Percentiles rank a stretch among this genome's conserved stretches.
Evolutionary conservation across 2,113 vertebrate genomes (phyloP).

Genomic region (Grammomys dolichurus): DNA sequence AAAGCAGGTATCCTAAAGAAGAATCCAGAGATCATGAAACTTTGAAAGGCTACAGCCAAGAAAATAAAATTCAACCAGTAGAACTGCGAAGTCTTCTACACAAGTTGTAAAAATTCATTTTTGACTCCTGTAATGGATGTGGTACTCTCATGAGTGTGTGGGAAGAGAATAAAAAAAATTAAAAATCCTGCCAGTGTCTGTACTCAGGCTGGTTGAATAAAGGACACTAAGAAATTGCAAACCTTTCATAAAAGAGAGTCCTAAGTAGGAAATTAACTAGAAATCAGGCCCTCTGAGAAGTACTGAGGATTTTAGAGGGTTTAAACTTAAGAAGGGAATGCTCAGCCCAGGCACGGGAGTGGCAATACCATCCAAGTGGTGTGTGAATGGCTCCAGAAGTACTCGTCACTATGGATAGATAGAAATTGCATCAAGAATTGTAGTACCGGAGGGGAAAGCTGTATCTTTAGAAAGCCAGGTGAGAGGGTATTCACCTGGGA

Average conservation of each 20-base stretch:
- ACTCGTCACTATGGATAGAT: background rate
- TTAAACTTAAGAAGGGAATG: background rate
- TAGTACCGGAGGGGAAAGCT: background rate
- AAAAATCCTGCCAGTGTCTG: background rate
- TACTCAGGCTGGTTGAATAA: background rate
- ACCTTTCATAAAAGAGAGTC: background rate
- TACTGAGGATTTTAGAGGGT: background rate
- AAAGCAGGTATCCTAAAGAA: background rate
- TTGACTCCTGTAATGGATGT: background rate
- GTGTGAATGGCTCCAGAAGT: background rate
- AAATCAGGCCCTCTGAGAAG: background rate
- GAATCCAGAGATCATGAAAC: background rate
- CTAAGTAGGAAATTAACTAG: background rate
- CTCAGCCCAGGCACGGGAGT: background rate
- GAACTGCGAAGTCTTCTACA: background rate
- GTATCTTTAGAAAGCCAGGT: background rate
- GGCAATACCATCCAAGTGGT: rapidly evolving
- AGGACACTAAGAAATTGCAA: background rate
- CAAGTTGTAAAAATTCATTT: background rate
- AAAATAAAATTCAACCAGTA: background rate
- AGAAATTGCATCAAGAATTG: background rate
- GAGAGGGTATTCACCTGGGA: too few relatives aligned
- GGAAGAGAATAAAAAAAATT: background rate
- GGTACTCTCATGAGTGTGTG: background rate
- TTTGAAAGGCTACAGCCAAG: background rate